Percentiles rank a stretch among this genome's conserved stretches.
Conservation (phyloP, 2,797 vertebrate genomes). For the Cyclopterus lumpus region DNA sequence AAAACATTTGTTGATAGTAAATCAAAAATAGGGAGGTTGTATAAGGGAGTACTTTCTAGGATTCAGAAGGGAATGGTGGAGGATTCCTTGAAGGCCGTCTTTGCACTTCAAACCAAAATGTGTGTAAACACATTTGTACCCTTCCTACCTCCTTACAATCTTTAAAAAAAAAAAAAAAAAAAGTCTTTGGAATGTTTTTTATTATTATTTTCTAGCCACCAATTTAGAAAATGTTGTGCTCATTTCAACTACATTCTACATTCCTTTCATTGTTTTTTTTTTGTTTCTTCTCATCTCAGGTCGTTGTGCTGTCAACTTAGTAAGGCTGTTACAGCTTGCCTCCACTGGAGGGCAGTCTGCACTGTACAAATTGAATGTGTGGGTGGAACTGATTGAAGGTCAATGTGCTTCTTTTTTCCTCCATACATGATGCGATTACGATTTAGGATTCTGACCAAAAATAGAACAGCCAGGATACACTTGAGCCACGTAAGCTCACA, state of each 20-base stretch:
- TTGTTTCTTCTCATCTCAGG: constrained; percentile 1
- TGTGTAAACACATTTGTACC: constrained; percentile 41
- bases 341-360: constrained; percentile 74
- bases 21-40: constrained; percentile 55
- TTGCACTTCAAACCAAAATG: constrained; percentile 68
- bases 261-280: constrained; percentile 38
- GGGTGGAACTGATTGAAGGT: constrained; percentile 77
- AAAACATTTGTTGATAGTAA: constrained; percentile 55
- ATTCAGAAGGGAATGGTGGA: constrained; percentile 84
- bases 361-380: constrained; percentile 41
- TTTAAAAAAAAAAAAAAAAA: constrained; percentile 37
- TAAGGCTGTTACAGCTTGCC: constrained; percentile 51
- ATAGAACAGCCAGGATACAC: constrained; percentile 53
- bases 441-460: constrained; percentile 60
- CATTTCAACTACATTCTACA: constrained; percentile 56
- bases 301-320: constrained; percentile 61
- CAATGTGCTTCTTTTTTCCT: constrained; percentile 68
- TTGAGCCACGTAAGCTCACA: constrained; percentile 41
- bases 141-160: constrained; percentile 44
- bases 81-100: constrained; percentile 79
- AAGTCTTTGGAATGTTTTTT: constrained; percentile 78
- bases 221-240: constrained; percentile 75
- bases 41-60: constrained; percentile 53
- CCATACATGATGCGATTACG: constrained; percentile 62
- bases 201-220: constrained; percentile 40